phyloP scores from a whole-genome alignment of 2,113 vertebrate genomes.

The Nipponia nippon region DNA sequence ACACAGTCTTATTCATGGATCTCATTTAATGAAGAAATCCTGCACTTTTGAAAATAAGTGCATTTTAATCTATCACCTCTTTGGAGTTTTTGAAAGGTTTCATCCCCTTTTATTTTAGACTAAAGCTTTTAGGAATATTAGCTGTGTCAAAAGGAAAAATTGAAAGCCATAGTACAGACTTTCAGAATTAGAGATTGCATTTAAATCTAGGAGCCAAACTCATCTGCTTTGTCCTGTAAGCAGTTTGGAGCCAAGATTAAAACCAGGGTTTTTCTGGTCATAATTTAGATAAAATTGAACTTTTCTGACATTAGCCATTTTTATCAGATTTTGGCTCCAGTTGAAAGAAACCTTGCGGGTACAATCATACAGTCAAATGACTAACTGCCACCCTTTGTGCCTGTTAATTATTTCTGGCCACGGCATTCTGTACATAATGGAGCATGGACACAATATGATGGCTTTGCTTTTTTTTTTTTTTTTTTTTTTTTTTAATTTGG shows the following conservation, averaged over 20 bases:
- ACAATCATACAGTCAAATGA: slow-evolving; percentile 22
- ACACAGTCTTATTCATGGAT: not conserved
- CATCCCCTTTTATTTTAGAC: not conserved
- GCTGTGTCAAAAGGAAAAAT: not conserved
- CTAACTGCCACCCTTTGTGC: slow-evolving; percentile 43
- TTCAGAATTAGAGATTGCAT: not conserved
- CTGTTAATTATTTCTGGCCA: slow-evolving; percentile 50
- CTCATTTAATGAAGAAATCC: not conserved
- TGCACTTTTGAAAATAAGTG: not conserved
- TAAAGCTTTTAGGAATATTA: not conserved
- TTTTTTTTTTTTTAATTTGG: not conserved
- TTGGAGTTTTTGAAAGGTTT: not conserved
- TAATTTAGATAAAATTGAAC: not conserved
- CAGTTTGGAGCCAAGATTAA: not conserved
- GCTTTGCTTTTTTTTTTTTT: not conserved
- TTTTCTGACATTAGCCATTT: slow-evolving; percentile 13
- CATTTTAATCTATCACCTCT: not conserved
- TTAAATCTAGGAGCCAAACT: not conserved
- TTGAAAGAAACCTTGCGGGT: slow-evolving; percentile 47
- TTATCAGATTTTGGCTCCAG: slow-evolving; percentile 40
- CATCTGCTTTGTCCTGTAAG: not conserved
- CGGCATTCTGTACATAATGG: not conserved
- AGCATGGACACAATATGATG: slow-evolving; percentile 21
- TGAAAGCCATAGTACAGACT: not conserved
- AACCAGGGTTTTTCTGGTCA: not conserved